Conservation (phyloP, 2,888 invertebrate genomes). For the Acrobasis suavella region DNA sequence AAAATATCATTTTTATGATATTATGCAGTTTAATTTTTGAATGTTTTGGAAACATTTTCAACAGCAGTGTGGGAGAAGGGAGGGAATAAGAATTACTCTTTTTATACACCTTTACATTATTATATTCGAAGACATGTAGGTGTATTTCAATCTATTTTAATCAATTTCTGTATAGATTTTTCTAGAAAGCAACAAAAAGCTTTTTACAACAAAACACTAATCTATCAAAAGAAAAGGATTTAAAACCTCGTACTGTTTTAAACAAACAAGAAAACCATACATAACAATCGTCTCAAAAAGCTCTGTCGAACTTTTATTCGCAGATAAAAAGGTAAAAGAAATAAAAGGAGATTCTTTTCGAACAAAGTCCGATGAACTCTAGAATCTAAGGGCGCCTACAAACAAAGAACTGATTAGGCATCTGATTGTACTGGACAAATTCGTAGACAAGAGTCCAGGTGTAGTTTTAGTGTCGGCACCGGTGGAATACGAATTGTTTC, state of each 20-base stretch:
- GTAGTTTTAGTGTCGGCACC: constrained; percentile 63
- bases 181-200: too few species aligned
- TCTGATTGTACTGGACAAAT: constrained; percentile 68
- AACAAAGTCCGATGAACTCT: constrained; percentile 38
- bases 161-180: too few species aligned
- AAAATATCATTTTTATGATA: too few species aligned
- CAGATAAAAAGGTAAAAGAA: constrained; percentile 29
- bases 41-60: too few species aligned
- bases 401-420: constrained; percentile 55
- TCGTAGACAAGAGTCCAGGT: constrained; percentile 30
- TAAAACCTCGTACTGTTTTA: neutral
- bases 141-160: too few species aligned
- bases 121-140: too few species aligned
- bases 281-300: constrained; percentile 13
- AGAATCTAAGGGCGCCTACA: constrained; percentile 37
- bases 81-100: too few species aligned
- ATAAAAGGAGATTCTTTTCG: constrained; percentile 18
- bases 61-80: too few species aligned
- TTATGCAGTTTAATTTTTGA: too few species aligned
- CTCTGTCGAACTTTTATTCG: constrained; percentile 26
- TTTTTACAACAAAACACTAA: too few species aligned
- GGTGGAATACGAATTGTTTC: constrained; percentile 75
- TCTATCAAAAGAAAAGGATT: constrained; percentile 1
- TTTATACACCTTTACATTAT: too few species aligned
- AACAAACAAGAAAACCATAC: constrained; percentile 14